Base-by-base conservation (phyloP, 2,797 vertebrate species). In the Ciconia nigra region DNA sequence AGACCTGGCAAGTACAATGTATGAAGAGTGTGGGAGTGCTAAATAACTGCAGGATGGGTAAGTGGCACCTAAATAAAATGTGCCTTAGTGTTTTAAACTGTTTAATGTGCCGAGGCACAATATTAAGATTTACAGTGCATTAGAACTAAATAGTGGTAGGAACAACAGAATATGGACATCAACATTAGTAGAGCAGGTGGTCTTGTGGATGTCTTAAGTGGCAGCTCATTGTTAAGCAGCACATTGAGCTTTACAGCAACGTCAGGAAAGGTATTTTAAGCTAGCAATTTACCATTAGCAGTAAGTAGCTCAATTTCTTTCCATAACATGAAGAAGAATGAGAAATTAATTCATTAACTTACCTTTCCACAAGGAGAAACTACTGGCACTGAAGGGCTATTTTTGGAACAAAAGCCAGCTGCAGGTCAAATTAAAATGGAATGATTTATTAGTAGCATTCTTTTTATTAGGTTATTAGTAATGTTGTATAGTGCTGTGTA, bases 401-500 rank as follows among this genome's bases (percentile, higher is more conserved):
- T 84, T 96, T 79, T 72, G 59, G 61, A 79, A 92, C 10, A 70
- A 71, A 74, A 92, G 22, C 35, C 33, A 67, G 54, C 33, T 88
- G 29, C 54, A 79, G 37, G 46, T 86, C 71, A 81, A 86, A 39
- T 63, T 52, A 93, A 82, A 91, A 42, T 14, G 63, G 39, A 93
- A 79, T 25, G 7, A 70, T 57, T 79, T 72, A 54, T 63, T 85
- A 65, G 24, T 39, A 59, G 18, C 35, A 54, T 58, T 83, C 6
- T 57, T 87, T 83, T 88, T 35, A 67, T 41, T 49, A 90, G 55
- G 15, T 65, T 76, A 41, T 17, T 92, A 80, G 29, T 57, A 77
- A 44, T 71, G 93, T 2, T 63, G 28, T 65, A 66, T 25, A 80
- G 41, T 35, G 39, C 28, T 78, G 17, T 49, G 21, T 57, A 90